Evolutionary conservation across 1,140 invertebrate genomes (phyloP), one percentile per base, ranked within the genome.

Genomic region (Mactra quadrangularis): DNA sequence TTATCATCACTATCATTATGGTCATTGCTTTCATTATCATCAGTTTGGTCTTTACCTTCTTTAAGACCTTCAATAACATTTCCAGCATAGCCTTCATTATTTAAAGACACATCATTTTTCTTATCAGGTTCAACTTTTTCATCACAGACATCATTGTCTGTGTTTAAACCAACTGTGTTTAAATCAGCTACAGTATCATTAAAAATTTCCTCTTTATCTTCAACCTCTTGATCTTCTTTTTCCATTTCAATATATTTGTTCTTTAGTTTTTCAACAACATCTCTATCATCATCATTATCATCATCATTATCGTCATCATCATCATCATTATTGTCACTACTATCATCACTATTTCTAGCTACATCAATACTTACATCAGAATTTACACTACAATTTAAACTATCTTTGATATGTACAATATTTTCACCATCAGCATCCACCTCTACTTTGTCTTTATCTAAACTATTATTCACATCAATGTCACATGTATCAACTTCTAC

Each of bases 191-290:
- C 47, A 66, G 64, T 29, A 3, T 66, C 55, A 29, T 27, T n/a
- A 31, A 27, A 1, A 52, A 15, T 29, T 31, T 68, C 53, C 25
- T 66, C 27, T 19, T 22, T 52, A 7, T 45, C 60, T 55, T 68
- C 62, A 55, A 31, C 77, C 19, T 17, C 25, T 33, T 70, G 50
- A n/a, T 70, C 62, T 19, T 27, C 29, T 29, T 81, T 25, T 45
- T 79, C 76, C 9, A 81, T 27, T 50, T 81, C 77, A 55, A 47
- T 3, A 60, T 81, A 81, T 50, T 81, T 70, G 64, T 55, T 81
- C 41, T 81, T 64, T 71, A 81, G 59, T 60, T 45, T 33, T 25
- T 35, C 53, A 3, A 81, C 31, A 55, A 71, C 77, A 71, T 71
- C 57, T 60, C 45, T 33, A 60, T 59, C 72, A 47, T 75, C 72